Evolutionary conservation across 2,888 invertebrate species (phyloP).

Genomic region (Ichneumoninae sp.): DNA sequence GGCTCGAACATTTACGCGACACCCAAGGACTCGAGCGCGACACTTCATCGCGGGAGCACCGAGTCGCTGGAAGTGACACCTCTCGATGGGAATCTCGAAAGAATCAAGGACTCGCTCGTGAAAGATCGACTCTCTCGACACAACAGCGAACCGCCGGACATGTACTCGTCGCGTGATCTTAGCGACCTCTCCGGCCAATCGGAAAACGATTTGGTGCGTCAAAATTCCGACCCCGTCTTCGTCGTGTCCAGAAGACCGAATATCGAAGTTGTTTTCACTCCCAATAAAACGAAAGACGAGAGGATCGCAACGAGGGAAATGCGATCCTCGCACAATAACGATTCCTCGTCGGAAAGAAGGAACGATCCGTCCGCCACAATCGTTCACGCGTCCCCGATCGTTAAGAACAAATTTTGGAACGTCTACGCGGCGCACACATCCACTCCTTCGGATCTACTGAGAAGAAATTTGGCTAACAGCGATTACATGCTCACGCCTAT

Average conservation of each 20-base stretch:
- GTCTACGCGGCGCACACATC: conserved; percentile 80
- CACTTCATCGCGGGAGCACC: background rate
- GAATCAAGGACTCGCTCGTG: background rate
- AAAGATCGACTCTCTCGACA: conserved; percentile 73
- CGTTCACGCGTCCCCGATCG: conserved; percentile 71
- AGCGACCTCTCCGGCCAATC: conserved; percentile 47
- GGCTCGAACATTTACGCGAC: conserved; percentile 27
- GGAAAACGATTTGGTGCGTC: conserved; percentile 69
- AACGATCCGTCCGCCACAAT: conserved; percentile 11
- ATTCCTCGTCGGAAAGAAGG: conserved; percentile 34
- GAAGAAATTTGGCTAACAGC: conserved; percentile 77
- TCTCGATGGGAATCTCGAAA: conserved; percentile 23
- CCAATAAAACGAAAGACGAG: conserved; percentile 55
- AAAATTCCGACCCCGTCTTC: conserved; percentile 74
- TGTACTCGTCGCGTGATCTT: conserved; percentile 72
- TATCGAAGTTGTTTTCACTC: conserved; percentile 66
- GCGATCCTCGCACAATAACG: conserved; percentile 20
- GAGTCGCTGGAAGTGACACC: background rate
- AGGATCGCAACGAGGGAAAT: conserved; percentile 32
- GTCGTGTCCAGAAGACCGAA: conserved; percentile 60
- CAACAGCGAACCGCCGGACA: conserved; percentile 77
- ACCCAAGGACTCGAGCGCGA: conserved; percentile 17
- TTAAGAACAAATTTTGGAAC: conserved; percentile 76
- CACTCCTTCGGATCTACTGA: conserved; percentile 81
- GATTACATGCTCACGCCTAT: conserved; percentile 85